Base-by-base conservation (phyloP, 2,797 vertebrate species). In the Typhlichthys eigenmanni region DNA sequence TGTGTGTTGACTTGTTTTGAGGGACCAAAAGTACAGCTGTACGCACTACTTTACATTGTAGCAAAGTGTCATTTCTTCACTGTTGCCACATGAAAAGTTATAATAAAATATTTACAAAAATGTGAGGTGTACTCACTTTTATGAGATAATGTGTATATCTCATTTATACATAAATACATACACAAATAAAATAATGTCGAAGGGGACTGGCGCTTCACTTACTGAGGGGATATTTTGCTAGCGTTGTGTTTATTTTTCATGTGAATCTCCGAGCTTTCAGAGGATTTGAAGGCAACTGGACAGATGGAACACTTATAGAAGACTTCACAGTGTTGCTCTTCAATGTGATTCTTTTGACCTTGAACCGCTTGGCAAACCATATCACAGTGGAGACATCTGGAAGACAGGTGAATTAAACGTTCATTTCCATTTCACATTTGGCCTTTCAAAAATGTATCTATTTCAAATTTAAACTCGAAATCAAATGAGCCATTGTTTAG, bases 381-480 rank as follows among this genome's bases (percentile, higher is more conserved):
- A 52, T 96, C 96, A 74, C 97, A 98, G 80, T 99, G 96, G 86
- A 95, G 95, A 88, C 97, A 99, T 90, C 97, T 99, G 84, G 13
- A 77, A 48, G 47, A 74, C 64, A 59, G 55, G 1, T 43, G 48
- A 45, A 62, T 13, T 63, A 3, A 47, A 55, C 29, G 8, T 13
- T 34, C 29, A 10, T 14, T 24, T 2, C 12, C 17, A 24, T 6
- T 9, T 45, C 4, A 11, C 17, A 32, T 12, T 17, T n/a, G 6
- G 14, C 14, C 7, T 38, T 24, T 56, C 34, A 12, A 52, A 5
- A 38, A 24, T 55, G 47, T 38, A 38, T 6, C 34, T 1, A 38
- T 38, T 38, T 38, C 5, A 5, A 38, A 6, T 38, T 5, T 6
- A 38, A 38, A 38, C 0, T 38, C 34, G 0, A 38, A 38, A 38